phyloP scores from a whole-genome alignment of 2,113 vertebrate genomes.

The Neofelis nebulosa region DNA sequence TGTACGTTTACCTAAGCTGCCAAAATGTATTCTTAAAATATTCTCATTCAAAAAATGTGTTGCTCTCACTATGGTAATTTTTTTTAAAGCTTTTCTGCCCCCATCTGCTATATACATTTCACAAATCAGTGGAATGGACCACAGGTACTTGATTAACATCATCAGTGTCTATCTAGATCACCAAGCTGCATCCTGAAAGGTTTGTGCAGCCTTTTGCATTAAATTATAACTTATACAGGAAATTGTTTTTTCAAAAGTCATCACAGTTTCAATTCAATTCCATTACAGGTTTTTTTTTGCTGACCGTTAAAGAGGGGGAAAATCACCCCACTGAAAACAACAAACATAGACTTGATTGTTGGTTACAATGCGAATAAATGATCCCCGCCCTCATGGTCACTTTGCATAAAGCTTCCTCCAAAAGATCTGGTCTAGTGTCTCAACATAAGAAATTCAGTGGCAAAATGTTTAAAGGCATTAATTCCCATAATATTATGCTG shows the following conservation, averaged over 20 bases:
- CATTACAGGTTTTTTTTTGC: neutral
- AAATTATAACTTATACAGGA: neutral
- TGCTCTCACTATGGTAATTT: neutral
- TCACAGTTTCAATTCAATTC: constrained; percentile 11
- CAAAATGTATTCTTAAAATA: neutral
- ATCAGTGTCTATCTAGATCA: constrained; percentile 22
- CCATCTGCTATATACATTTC: neutral
- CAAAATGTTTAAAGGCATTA: constrained; percentile 57
- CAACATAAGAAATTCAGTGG: constrained; percentile 39
- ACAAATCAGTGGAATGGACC: neutral
- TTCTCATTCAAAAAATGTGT: neutral
- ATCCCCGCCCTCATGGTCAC: neutral
- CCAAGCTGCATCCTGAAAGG: neutral
- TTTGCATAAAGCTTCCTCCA: neutral
- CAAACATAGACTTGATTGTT: neutral
- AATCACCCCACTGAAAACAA: neutral
- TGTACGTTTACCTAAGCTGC: neutral
- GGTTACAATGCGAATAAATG: neutral
- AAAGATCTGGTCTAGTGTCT: neutral
- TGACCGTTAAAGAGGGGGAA: neutral
- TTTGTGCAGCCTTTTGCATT: neutral
- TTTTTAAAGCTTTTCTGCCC: neutral
- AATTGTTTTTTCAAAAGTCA: constrained; percentile 29
- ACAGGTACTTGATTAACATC: constrained; percentile 5
- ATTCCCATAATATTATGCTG: constrained; percentile 60